Evolutionary conservation across 2,797 vertebrate species (phyloP), one percentile per base, ranked within the genome.

Genomic region (Kryptopterus vitreolus): DNA sequence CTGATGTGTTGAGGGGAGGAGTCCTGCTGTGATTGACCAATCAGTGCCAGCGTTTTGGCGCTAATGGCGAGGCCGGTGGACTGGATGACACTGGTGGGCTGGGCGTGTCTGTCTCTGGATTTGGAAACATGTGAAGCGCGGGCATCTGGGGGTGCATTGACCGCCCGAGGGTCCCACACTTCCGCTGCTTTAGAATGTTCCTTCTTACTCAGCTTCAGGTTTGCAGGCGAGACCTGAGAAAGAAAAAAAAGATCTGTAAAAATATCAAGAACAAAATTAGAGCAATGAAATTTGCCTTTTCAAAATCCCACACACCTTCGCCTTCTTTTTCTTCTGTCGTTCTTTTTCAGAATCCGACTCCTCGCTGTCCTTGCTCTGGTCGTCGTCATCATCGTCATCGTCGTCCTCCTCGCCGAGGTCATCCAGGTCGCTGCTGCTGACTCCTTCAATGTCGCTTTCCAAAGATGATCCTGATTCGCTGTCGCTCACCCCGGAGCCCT

Each of bases 1-100:
- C 89, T 90, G 85, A 94, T 94, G 86, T 94, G 90, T 81, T 96
- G 95, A 72, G 95, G 94, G 4, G 95, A 96, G 76, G 91, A 85
- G 90, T 97, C 95, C 90, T 95, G 93, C 87, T 93, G 94, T 89
- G 95, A 87, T 90, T 97, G 96, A 84, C 94, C 90, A 80, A 97
- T 93, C 91, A 98, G 94, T 82, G 96, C 93, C 90, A 97, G 92
- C 86, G 96, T 95, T 89, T 97, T 98, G 86, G 95, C 90, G 91
- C 90, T 94, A 90, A 94, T 91, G 82, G 96, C 95, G 92, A 98
- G 89, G 90, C 98, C 98, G 3, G 95, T 99, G 92, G 96, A 97
- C 94, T 99, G 97, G 91, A 99, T 99, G 86, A 99, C 97, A 86
- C 98, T 99, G 89, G 96, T 96, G 89, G 98, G 91, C 89, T 97